A percentile compares a stretch with the other conserved stretches of the same genome.
phyloP scores from a whole-genome alignment of 2,797 vertebrate species.

The Danio choprae region DNA sequence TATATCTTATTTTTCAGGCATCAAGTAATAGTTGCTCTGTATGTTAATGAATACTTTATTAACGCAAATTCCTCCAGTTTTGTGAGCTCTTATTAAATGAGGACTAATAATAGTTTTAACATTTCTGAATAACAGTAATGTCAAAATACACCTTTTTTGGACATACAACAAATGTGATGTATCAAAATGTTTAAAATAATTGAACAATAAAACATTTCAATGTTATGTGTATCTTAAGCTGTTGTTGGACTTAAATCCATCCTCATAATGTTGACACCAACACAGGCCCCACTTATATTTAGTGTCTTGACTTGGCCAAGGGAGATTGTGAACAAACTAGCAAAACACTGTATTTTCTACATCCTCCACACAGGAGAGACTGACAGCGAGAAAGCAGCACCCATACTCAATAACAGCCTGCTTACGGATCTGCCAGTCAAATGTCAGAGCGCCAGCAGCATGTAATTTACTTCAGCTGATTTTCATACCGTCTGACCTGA shows the following conservation, averaged over 20 bases:
- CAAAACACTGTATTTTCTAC: neutral
- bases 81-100: no score
- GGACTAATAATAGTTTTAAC: no score
- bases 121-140: no score
- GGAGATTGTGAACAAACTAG: constrained; percentile 27
- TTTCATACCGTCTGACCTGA: constrained; percentile 29
- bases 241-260: neutral
- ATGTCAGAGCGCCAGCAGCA: constrained; percentile 29
- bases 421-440: constrained; percentile 38
- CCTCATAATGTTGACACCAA: neutral
- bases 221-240: neutral
- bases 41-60: no score
- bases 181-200: no score
- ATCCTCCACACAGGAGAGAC: constrained; percentile 11
- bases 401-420: constrained; percentile 23
- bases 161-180: no score
- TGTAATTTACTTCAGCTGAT: constrained; percentile 26
- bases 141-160: no score
- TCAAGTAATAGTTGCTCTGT: no score
- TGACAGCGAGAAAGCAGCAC: constrained; percentile 18
- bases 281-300: neutral
- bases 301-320: neutral
- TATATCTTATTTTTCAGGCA: no score
- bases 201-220: no score
- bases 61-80: no score